phyloP scores from a whole-genome alignment of 2,888 invertebrate species.

The Dasypogon diadema region DNA sequence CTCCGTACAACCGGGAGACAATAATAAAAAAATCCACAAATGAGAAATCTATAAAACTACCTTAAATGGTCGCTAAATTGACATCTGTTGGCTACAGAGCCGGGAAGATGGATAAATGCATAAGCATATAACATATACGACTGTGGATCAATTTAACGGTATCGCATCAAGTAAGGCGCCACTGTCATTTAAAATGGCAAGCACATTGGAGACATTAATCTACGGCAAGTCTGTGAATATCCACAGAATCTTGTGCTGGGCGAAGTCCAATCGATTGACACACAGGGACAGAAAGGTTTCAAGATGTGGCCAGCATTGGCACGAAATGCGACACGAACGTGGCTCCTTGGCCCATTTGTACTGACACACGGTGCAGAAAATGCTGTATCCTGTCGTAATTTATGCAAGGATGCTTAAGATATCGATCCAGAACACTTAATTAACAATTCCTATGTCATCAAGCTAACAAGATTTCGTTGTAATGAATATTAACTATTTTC shows the following conservation, averaged over 20 bases:
- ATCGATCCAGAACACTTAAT: constrained; percentile 30
- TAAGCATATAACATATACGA: background rate
- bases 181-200: constrained; percentile 48
- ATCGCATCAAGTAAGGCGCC: constrained; percentile 46
- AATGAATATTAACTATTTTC: constrained; percentile 42
- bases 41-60: constrained; percentile 49
- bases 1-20: background rate
- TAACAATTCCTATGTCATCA: constrained; percentile 19
- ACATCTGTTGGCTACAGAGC: constrained; percentile 42
- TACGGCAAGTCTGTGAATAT: background rate
- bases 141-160: constrained; percentile 48
- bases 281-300: background rate
- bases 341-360: background rate
- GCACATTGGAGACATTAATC: constrained; percentile 41
- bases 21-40: constrained; percentile 43
- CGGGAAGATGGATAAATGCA: background rate
- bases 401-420: constrained; percentile 8
- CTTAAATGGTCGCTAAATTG: constrained; percentile 51
- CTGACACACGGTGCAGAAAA: background rate
- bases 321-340: background rate
- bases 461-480: constrained; percentile 21
- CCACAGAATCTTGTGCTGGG: background rate
- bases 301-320: background rate
- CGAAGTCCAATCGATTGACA: constrained; percentile 20
- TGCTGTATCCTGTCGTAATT: constrained; percentile 10